Base-by-base conservation (phyloP, 1,140 invertebrate species). In the Hyles euphorbiae region DNA sequence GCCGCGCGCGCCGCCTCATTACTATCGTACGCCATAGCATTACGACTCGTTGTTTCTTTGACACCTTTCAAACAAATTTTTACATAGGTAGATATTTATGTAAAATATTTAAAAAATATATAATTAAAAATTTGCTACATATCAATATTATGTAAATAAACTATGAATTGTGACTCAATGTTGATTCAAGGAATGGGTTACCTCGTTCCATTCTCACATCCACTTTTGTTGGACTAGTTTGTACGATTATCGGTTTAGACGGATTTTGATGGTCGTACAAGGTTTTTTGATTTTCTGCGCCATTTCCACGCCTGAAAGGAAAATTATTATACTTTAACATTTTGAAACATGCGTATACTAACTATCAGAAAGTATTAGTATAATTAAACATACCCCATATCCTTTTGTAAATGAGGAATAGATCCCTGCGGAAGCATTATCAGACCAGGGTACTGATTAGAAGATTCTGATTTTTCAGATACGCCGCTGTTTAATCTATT, bases 211-310 rank as follows among this genome's bases (percentile, higher is more conserved):
- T 72, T 67, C 82, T 74, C 12, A 75, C 70, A 53, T 87, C 83
- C 12, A 74, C 60, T 78, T 87, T 86, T 22, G 66, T 68, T 22
- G 78, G 78, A 76, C 68, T 81, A 57, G 77, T 83, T 70, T 86
- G 81, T 51, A 88, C 78, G 61, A 87, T 81, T 51, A 88, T 88
- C 12, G 86, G 86, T 72, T 81, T 86, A 7, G 83, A 86, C 55
- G 86, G 83, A 70, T 87, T 87, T 8, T 88, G 84, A 57, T 81
- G 75, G 57, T 88, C 83, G 62, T 74, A 88, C 50, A 88, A 73
- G 8, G 76, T 82, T 78, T 87, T 88, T 43, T 83, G 81, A 52
- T 67, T 78, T 47, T 85, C 81, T 9, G 58, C 48, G 9, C 65
- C 58, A 34, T 68, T 70, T 36, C 67, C 66, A n/a, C 79, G 67